Evolutionary conservation across 1,140 invertebrate species (phyloP), one percentile per base, ranked within the genome.

Genomic region (Leptonema lineaticorne): DNA sequence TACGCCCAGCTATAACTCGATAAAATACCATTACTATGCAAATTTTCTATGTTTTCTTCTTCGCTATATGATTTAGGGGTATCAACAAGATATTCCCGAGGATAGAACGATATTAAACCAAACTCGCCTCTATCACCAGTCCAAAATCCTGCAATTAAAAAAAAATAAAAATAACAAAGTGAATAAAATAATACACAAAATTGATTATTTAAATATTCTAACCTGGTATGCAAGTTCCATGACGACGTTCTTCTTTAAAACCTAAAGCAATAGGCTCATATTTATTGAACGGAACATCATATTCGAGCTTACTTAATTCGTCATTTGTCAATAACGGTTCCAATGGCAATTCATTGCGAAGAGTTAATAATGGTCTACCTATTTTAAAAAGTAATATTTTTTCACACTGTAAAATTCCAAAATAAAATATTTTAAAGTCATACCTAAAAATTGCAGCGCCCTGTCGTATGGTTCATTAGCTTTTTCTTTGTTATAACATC

Each of bases 1-100:
- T 90, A 78, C 6, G 95, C 82, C 89, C 92, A 95, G 9, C 85
- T 85, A 79, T 90, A 97, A 16, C 89, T 91, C 6, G 87, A 83
- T 59, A 90, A 83, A 63, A 96, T 86, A 4, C 87, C 92, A 79
- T 91, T 88, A 7, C 85, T 81, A 75, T 87, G 85, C 1, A 93
- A 70, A 5, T 88, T 86, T 69, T 92, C 87, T 71, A 83, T 74
- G 30, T 81, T 74, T 70, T 89, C 84, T 45, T 84, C 75, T 24
- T 78, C 72, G 0, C 85, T 78, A 74, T 78, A 86, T 2, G 75
- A 56, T 73, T 78, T 65, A 80, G 78, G 76, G 73, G 85, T 77
- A 1, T 73, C 69, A 8, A 75, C 24, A 29, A 91, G 75, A 70
- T 89, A 80, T 14, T 85, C 85, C 28, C 85, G 78, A 45, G 85